Evolutionary conservation across 2,797 vertebrate species (phyloP).

Genomic region (Syndactyla subalaris): DNA sequence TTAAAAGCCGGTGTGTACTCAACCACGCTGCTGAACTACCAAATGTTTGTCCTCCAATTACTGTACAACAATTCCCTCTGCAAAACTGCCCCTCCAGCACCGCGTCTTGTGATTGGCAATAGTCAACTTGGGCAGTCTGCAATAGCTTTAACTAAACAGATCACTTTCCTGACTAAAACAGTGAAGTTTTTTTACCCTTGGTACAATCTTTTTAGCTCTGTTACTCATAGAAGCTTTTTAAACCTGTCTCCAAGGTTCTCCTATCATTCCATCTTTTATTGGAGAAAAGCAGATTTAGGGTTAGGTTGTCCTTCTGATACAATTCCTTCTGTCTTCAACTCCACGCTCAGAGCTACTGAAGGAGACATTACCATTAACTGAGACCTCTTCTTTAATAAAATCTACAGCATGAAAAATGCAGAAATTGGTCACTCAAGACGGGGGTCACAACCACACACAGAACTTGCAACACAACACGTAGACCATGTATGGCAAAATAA

Average conservation of each 20-base stretch:
- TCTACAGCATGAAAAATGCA: background rate
- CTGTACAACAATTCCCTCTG: background rate
- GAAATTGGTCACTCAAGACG: background rate
- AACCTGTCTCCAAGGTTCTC: background rate
- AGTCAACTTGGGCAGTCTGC: background rate
- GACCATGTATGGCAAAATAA: background rate
- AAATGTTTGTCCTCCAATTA: constrained; percentile 9
- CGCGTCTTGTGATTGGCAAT: rapidly evolving
- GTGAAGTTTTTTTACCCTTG: background rate
- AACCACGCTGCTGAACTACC: background rate
- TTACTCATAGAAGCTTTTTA: background rate
- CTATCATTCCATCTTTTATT: background rate
- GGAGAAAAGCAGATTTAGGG: background rate
- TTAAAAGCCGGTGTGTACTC: constrained; percentile 24
- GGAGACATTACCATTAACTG: background rate
- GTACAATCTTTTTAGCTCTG: background rate
- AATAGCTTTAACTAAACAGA: background rate
- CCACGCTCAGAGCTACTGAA: background rate
- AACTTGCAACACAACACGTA: background rate
- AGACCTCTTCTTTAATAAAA: background rate
- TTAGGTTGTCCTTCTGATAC: background rate
- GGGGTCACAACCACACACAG: background rate
- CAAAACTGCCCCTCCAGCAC: background rate
- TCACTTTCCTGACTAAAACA: background rate
- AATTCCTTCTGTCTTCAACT: background rate